These are phyloP conservation scores for Semnornis frantzii DNA, from an alignment of 2,113 vertebrate species.

Conservation along the genomic window DNA sequence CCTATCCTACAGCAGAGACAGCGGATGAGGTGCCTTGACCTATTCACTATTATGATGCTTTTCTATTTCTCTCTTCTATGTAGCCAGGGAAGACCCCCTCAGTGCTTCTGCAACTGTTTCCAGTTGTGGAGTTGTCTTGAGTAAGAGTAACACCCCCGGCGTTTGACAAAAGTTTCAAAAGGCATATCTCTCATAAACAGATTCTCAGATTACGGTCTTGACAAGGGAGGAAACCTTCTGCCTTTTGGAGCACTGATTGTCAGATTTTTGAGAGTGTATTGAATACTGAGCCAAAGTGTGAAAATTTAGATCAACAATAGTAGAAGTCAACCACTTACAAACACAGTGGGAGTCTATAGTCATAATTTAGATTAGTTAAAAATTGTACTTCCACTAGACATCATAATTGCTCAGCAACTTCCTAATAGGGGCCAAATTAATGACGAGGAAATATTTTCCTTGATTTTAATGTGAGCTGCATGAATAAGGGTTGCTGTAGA, in stretches of 20 bases:
- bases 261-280: not conserved
- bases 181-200: not conserved
- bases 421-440: not conserved
- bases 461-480: not conserved
- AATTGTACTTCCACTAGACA: not conserved
- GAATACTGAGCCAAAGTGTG: not conserved
- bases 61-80: not conserved
- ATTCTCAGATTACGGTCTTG: not conserved
- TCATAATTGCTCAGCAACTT: not conserved
- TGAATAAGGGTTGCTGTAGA: not conserved
- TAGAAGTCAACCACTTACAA: not conserved
- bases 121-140: not conserved
- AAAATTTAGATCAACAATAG: not conserved
- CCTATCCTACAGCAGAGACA: not conserved
- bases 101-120: not conserved
- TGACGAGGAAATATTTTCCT: not conserved
- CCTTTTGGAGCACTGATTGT: not conserved
- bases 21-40: not conserved
- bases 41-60: not conserved
- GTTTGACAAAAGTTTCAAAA: not conserved
- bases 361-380: not conserved
- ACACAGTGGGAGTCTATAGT: not conserved
- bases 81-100: not conserved
- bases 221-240: not conserved
- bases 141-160: not conserved